Evolutionary conservation across 2,888 invertebrate genomes (phyloP), one percentile per base, ranked within the genome.

Genomic region (Ferdinandea cuprea): DNA sequence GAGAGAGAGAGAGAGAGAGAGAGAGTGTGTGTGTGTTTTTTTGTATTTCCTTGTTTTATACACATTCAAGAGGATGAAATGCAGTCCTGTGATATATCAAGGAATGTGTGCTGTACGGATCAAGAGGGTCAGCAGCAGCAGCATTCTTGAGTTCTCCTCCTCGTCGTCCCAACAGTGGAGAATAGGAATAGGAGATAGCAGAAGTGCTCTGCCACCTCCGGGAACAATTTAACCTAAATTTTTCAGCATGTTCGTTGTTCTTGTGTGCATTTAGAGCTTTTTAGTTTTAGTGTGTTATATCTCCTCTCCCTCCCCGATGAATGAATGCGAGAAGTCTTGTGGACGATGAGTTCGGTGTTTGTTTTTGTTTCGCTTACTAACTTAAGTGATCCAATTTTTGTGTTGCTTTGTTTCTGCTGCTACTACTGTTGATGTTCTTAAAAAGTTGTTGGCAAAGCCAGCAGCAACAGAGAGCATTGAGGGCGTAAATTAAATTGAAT

Each of bases 191-290:
- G 13, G 30, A 21, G 32, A 44, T 19, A 32, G 44, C n/a, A n/a
- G 59, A 63, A 74, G 58, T 63, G 61, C 44, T 80, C 50, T 59
- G 52, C 59, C 46, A 61, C 81, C 71, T 76, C 61, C 54, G 77
- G 81, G 76, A 81, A 40, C 81, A 81, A 81, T 81, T 81, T 76
- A 76, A 81, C 81, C 81, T 81, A 77, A 76, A 81, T 81, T 76
- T 54, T 58, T 2, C 15, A 5, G 40, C 7, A n/a, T 40, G 15
- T 7, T 11, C 32, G 25, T 28, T 71, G 32, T 32, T 54, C 54
- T 44, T 66, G 54, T 73, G 54, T 81, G 56, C 76, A 15, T 71
- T 17, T 76, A 17, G 17, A 40, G 37, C 48, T 71, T 30, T n/a
- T 61, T 25, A 32, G 30, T 21, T 32, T 13, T 30, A 37, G 13